Evolutionary conservation across 2,113 vertebrate species (phyloP), one percentile per base, ranked within the genome.

Genomic region (Anas platyrhynchos): DNA sequence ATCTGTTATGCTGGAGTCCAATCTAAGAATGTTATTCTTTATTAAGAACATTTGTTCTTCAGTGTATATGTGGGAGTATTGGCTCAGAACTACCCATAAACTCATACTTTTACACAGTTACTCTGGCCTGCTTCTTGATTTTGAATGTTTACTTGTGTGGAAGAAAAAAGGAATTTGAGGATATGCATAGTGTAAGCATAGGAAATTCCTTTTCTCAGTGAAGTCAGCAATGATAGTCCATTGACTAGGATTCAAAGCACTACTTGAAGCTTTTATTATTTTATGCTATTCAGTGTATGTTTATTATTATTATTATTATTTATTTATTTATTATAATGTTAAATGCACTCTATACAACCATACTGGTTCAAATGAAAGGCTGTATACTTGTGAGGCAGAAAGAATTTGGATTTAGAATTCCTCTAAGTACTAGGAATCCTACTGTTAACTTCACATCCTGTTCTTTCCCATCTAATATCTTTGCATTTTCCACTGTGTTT

Each of bases 331-430:
- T 41, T 41, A 41, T 86, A 93, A 32, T 67, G n/a, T n/a, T 63
- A 13, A 38, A 4, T 59, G n/a, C 17, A 3, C 2, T 75, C 22
- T 27, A 13, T 76, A 67, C 13, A 72, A 0, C 7, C 6, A 26
- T 21, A 43, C 22, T 8, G 3, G 4, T 32, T 85, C 66, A 75
- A 82, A 65, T 75, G 31, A 65, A 83, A 52, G 41, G 7, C 22
- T 89, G 8, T 54, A 21, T 8, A 16, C 16, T 85, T 68, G 38
- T 8, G 23, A 71, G n/a, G 54, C 34, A 68, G 65, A 56, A 94
- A 67, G n/a, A 25, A 3, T 67, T 83, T 75, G 31, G 58, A 36
- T 84, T 54, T 56, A 62, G 38, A 81, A 62, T 75, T 85, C 29
- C 16, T 86, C 66, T 89, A 36, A 50, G 6, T 36, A 27, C 5